These are phyloP conservation scores for Heteronetta atricapilla DNA, from an alignment of 2,113 vertebrate species.

Conservation along the genomic window DNA sequence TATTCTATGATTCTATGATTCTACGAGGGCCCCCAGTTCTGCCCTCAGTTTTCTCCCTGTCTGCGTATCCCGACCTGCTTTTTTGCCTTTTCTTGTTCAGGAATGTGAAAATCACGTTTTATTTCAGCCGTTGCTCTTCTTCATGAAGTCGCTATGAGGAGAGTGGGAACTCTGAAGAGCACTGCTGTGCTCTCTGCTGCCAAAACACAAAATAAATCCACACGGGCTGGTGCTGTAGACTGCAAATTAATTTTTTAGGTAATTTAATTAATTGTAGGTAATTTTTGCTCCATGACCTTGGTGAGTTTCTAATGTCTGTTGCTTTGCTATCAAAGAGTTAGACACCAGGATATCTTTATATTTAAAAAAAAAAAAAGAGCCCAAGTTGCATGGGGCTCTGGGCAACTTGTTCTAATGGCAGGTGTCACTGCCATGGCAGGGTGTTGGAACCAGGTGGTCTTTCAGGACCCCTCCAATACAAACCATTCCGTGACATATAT, in stretches of 20 bases:
- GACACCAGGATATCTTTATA: background rate
- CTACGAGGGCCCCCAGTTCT: background rate
- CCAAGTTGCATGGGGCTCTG: too few species aligned
- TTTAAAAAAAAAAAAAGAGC: background rate
- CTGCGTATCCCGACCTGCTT: background rate
- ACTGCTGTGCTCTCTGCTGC: background rate
- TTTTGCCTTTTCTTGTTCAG: background rate
- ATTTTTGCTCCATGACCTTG: background rate
- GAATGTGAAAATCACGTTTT: background rate
- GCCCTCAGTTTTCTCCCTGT: background rate
- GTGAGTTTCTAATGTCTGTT: background rate
- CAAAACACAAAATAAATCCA: rapidly evolving
- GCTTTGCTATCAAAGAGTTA: background rate
- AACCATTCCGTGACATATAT: too few species aligned
- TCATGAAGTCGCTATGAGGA: background rate
- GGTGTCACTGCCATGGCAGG: too few species aligned
- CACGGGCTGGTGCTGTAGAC: rapidly evolving
- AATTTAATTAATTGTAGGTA: background rate
- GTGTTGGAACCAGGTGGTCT: too few species aligned
- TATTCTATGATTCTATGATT: too few species aligned
- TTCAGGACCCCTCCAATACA: too few species aligned
- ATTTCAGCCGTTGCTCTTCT: background rate
- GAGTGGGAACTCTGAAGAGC: background rate
- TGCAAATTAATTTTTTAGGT: background rate
- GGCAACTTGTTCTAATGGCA: too few species aligned